Evolutionary conservation across 92 coral and sea anemone genomes (phyloP), one percentile per base, ranked within the genome.

Genomic region (Porites lobata): DNA sequence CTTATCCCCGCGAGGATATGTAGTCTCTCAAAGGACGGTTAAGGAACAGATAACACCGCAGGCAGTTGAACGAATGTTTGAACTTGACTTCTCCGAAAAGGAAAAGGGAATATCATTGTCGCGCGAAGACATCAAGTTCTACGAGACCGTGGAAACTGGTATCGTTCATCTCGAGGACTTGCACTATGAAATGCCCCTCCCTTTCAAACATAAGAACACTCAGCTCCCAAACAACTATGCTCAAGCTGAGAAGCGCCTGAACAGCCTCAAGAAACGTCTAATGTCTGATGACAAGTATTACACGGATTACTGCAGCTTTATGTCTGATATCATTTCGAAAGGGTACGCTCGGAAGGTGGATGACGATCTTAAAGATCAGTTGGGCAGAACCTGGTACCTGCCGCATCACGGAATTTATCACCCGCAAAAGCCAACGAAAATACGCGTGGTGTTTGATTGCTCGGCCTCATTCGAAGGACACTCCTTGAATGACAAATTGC

Each of bases 141-240:
- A 54, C 18, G 51, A 85, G 21, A 85, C 70, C 38, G 90, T 92
- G 57, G 88, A 89, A 56, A 76, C 54, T 76, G 95, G 93, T 8
- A 81, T 89, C n/a, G 61, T 85, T 12, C 88, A 85, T 79, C 66
- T 74, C 1, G 87, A 84, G 65, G 87, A 92, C 88, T 68, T 70
- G 75, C 95, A 88, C 62, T 85, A 92, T 61, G 95, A 77, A 57
- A 78, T 92, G 87, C 95, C 95, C 17, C 90, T 88, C 54, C 94
- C 86, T 21, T 87, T 91, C 38, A 86, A 68, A 62, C 63, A 80
- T 38, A 56, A 74, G 75, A 82, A 77, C 77, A 14, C 83, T 38
- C 61, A 50, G 43, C 89, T 91, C 53, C 92, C 92, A 69, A 88
- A 87, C 63, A 91, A 91, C 80, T 65, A 65, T 7, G 82, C 79